Conservation (phyloP, 2,113 vertebrate genomes). For the Sminthopsis crassicaudata region DNA sequence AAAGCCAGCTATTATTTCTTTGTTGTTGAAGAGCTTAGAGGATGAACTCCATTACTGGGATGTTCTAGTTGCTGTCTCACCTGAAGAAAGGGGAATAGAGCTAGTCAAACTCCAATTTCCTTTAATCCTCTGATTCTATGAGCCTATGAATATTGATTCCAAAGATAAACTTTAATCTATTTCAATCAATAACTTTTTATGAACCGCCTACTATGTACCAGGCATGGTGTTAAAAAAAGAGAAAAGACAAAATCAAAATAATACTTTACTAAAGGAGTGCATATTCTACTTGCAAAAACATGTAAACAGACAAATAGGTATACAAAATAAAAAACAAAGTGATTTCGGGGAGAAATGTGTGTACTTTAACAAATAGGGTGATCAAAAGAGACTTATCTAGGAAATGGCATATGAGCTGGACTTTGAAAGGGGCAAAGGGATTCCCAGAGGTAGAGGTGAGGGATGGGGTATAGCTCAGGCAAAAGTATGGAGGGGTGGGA, state of each 20-base stretch:
- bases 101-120: slow-evolving; percentile 55
- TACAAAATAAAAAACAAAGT: not conserved
- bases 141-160: slow-evolving; percentile 68
- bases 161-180: not conserved
- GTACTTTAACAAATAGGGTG: not conserved
- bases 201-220: not conserved
- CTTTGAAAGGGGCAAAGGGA: not conserved
- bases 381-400: not conserved
- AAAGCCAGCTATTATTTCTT: slow-evolving; percentile 75
- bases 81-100: slow-evolving; percentile 56
- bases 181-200: not conserved
- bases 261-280: not conserved
- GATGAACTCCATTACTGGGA: slow-evolving; percentile 68
- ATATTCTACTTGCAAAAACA: not conserved
- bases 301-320: not conserved
- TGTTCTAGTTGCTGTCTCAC: slow-evolving; percentile 65
- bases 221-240: not conserved
- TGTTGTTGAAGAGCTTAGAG: slow-evolving; percentile 69
- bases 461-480: not conserved
- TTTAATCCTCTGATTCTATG: slow-evolving; percentile 60
- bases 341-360: not conserved
- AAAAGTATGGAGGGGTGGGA: not conserved
- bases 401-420: not conserved
- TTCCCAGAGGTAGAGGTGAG: not conserved
- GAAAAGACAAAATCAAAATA: not conserved